Percentiles rank a stretch among this genome's conserved stretches.
These are phyloP conservation scores for Zeugodacus cucurbitae DNA, from an alignment of 1,140 invertebrate species.

Conservation along the genomic window DNA sequence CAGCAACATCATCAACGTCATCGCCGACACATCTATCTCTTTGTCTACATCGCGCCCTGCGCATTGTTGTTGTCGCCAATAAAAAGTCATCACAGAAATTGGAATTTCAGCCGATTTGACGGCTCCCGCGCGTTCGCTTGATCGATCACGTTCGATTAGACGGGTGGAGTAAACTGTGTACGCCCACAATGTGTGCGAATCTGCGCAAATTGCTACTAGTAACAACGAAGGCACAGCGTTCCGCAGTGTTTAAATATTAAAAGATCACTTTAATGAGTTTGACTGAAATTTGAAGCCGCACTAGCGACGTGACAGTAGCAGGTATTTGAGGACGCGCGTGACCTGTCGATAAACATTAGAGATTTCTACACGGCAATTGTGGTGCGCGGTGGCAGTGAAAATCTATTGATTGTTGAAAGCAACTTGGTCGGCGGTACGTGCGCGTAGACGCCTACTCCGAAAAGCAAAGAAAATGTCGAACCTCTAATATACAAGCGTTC, in stretches of 20 bases:
- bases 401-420: slow-evolving; percentile 41
- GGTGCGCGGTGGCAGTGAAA: slow-evolving; percentile 55
- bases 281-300: not conserved
- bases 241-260: slow-evolving; percentile 41
- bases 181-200: slow-evolving; percentile 28
- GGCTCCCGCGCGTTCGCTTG: slow-evolving; percentile 46
- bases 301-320: not conserved
- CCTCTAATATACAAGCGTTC: not conserved
- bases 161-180: slow-evolving; percentile 34
- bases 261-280: slow-evolving; percentile 47
- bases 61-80: slow-evolving; percentile 23
- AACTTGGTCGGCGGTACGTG: slow-evolving; percentile 4
- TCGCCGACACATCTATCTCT: not conserved
- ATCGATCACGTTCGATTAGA: slow-evolving; percentile 46
- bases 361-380: not conserved
- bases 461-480: not conserved
- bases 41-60: not conserved
- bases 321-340: not conserved
- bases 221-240: not conserved
- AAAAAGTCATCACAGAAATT: slow-evolving; percentile 62
- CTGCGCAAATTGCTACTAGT: not conserved
- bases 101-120: slow-evolving; percentile 40
- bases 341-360: slow-evolving; percentile 2
- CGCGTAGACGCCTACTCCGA: not conserved
- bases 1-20: slow-evolving; percentile 26